A percentile compares a stretch with the other conserved stretches of the same genome.
These are phyloP conservation scores for Callorhinus ursinus DNA, from an alignment of 2,113 vertebrate species.

Conservation along the genomic window DNA sequence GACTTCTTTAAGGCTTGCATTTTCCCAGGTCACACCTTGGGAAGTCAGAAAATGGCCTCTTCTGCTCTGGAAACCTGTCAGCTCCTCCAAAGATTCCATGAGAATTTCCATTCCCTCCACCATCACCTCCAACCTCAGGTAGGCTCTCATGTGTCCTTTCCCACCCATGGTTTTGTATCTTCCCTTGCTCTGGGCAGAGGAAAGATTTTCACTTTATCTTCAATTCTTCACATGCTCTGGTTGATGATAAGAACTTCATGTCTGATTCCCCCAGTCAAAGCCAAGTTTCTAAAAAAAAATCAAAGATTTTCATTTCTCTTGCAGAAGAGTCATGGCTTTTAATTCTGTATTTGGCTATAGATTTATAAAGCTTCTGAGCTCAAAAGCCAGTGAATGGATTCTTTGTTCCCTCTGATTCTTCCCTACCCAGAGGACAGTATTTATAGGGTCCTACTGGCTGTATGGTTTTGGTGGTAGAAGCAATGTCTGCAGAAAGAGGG, in stretches of 20 bases:
- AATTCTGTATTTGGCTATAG: background rate
- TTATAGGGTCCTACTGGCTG: background rate
- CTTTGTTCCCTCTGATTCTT: background rate
- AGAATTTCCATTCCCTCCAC: background rate
- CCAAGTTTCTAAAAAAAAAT: constrained; percentile 32
- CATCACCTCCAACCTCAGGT: background rate
- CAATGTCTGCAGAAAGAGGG: background rate
- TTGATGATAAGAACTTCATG: background rate
- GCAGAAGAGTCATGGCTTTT: background rate
- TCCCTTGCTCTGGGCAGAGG: background rate
- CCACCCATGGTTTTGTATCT: background rate
- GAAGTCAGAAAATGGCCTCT: background rate
- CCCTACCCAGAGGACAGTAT: background rate
- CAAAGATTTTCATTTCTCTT: background rate
- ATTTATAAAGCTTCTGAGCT: background rate
- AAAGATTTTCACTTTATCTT: background rate
- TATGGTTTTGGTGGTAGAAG: background rate
- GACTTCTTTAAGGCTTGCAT: background rate
- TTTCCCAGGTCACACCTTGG: background rate
- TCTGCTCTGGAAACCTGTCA: background rate
- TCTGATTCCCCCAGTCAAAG: background rate
- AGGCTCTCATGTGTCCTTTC: background rate
- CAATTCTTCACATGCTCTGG: background rate
- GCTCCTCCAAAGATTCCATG: background rate
- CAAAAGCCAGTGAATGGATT: background rate